phyloP scores from a whole-genome alignment of 2,113 vertebrate genomes.

The Diphyllodes magnificus region DNA sequence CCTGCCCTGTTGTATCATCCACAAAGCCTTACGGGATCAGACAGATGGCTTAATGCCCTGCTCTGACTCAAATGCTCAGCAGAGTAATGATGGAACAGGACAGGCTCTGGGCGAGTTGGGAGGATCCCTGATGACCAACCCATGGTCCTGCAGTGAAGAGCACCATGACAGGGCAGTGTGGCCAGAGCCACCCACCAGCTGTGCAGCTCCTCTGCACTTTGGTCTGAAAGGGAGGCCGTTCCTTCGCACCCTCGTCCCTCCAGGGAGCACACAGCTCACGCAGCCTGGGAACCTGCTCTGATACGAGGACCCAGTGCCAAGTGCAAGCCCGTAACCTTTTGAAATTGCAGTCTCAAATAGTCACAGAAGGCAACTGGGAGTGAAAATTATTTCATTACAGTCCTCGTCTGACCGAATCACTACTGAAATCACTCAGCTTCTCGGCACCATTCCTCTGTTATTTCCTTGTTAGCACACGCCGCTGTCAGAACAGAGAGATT shows the following conservation, averaged over 20 bases:
- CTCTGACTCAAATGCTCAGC: background rate
- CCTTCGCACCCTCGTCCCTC: background rate
- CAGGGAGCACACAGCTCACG: background rate
- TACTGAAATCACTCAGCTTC: conserved; percentile 17
- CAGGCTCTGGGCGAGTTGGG: background rate
- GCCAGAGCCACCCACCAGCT: background rate
- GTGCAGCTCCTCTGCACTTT: background rate
- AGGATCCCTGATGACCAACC: background rate
- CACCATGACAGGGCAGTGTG: rapidly evolving
- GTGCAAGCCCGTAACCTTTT: background rate
- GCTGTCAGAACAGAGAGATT: background rate
- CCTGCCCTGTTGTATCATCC: rapidly evolving
- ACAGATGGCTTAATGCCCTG: background rate
- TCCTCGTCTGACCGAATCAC: background rate
- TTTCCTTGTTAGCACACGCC: background rate
- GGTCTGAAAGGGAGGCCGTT: background rate
- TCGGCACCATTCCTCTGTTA: background rate
- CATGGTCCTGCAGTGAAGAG: background rate
- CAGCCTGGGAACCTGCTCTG: background rate
- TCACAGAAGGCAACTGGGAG: background rate
- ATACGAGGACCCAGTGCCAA: background rate
- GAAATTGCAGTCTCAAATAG: background rate
- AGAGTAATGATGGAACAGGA: background rate
- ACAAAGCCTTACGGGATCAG: background rate
- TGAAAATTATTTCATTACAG: conserved; percentile 7